A percentile compares a stretch with the other conserved stretches of the same genome.
Conservation (phyloP, 2,888 invertebrate genomes). For the Amorpha juglandis region DNA sequence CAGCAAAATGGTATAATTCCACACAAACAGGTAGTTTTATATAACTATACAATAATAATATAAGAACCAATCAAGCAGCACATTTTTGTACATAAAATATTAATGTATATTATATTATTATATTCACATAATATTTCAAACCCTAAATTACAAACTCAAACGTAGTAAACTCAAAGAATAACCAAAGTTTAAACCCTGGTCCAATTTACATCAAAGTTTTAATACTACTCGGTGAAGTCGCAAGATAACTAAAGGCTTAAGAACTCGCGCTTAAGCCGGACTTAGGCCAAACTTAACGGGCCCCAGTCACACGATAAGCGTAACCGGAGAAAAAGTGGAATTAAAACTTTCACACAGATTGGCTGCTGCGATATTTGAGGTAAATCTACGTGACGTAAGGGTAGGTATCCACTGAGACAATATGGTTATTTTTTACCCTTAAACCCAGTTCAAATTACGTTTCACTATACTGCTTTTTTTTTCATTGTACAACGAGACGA, state of each 20-base stretch:
- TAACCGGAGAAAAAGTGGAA: constrained; percentile 50
- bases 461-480: no score
- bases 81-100: no score
- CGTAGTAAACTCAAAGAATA: constrained; percentile 27
- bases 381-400: constrained; percentile 12
- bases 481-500: no score
- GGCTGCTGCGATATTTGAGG: constrained; percentile 26
- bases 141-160: constrained; percentile 2
- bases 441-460: no score
- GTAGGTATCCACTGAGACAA: not conserved
- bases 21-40: no score
- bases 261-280: constrained; percentile 30
- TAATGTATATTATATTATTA: not conserved
- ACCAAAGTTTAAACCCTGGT: constrained; percentile 38
- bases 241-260: constrained; percentile 56
- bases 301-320: constrained; percentile 51
- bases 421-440: not conserved
- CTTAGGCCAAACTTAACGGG: constrained; percentile 44
- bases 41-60: no score
- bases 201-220: constrained; percentile 58
- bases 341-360: constrained; percentile 52
- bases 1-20: no score
- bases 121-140: not conserved
- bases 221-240: constrained; percentile 49
- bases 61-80: no score